Base-by-base conservation (phyloP, 2,113 vertebrate species). In the Okapia johnstoni region DNA sequence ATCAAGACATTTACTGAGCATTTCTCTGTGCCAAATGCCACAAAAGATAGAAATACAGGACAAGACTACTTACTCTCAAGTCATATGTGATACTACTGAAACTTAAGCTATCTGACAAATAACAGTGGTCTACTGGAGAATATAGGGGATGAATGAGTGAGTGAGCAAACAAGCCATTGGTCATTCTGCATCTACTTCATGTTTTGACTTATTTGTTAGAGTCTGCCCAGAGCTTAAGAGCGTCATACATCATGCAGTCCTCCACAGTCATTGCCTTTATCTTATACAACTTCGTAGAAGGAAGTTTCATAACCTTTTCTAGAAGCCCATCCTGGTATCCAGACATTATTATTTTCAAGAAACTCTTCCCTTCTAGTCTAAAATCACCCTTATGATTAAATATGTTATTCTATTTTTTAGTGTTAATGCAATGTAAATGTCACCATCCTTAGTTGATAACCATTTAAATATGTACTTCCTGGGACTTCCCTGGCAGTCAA, bases 371-470 rank as follows among this genome's bases (percentile, higher is more conserved):
- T 30, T 33, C 17, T 90, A 87, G 26, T 93, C n/a, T 96, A 90
- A 97, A 90, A 73, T 87, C 15, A 7, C 76, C 33, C 50, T 81
- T 54, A 83, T 55, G 58, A 90, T 79, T 11, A 52, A 63, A 66
- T 50, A 60, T 66, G 55, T 57, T 84, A 81, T 55, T 61, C 40
- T 90, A 14, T 60, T 88, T 88, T 96, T 97, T 26, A 77, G 52
- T 54, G 76, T 55, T 80, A 95, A 81, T 55, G 16, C 21, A 70
- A 63, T 85, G 36, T 94, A 88, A 83, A 91, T 85, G 36, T 94
- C 58, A 91, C 26, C 52, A 93, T 48, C 36, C 17, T 97, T 85
- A 88, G 55, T 94, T 85, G 77, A 60, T 73, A 93, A 95, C 60
- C 43, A 96, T 54, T 66, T 84, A 90, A 90, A 88, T 85, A 88